Evolutionary conservation across 2,888 invertebrate genomes (phyloP).

Genomic region (Penaeus monodon): DNA sequence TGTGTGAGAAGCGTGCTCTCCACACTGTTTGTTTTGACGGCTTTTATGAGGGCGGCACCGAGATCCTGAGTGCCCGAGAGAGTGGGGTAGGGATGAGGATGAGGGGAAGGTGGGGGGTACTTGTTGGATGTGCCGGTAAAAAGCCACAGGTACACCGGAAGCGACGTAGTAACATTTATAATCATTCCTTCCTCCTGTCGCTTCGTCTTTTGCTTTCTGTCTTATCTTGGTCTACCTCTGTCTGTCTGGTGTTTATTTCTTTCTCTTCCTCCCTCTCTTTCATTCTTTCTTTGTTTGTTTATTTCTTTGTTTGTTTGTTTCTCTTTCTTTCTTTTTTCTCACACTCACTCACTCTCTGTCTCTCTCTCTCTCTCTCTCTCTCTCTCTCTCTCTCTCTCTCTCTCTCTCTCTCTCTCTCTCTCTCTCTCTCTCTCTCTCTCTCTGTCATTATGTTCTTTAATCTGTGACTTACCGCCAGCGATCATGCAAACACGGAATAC

Average conservation of each 20-base stretch:
- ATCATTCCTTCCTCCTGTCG: not conserved
- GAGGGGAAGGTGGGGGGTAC: not conserved
- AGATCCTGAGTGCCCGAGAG: not conserved
- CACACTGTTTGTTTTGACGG: not conserved
- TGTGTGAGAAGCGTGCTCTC: not conserved
- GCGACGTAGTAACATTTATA: too few relatives aligned
- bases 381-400: not conserved
- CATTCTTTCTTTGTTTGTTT: not conserved
- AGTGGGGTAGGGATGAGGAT: not conserved
- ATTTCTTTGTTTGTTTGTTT: not conserved
- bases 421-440: slow-evolving; percentile 12
- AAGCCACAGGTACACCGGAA: too few relatives aligned
- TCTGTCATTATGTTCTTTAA: not conserved
- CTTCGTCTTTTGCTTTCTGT: not conserved
- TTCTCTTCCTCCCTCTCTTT: not conserved
- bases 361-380: not conserved
- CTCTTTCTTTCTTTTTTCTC: not conserved
- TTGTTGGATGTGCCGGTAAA: too few relatives aligned
- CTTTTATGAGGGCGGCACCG: not conserved
- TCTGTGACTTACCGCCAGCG: too few relatives aligned
- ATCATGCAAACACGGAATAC: too few relatives aligned
- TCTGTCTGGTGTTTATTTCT: not conserved
- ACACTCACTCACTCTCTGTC: not conserved
- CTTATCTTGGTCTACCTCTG: not conserved
- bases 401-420: not conserved